Percentiles rank a stretch among this genome's conserved stretches.
Evolutionary conservation across 1,140 invertebrate genomes (phyloP).

Genomic region (Pissodes strobi): DNA sequence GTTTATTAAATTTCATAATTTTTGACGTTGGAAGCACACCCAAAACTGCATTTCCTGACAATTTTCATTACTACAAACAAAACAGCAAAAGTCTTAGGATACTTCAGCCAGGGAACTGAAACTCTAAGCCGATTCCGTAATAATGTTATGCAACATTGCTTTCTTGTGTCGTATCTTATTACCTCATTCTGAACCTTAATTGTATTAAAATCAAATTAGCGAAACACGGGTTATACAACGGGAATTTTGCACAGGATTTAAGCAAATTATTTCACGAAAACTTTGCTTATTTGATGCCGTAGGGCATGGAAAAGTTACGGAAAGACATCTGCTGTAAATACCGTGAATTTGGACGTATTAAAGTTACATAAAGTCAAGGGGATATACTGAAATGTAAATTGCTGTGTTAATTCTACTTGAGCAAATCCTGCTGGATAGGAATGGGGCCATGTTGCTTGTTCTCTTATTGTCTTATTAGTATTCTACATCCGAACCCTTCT

Average conservation of each 20-base stretch:
- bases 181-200: constrained; percentile 17
- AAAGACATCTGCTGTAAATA: constrained; percentile 21
- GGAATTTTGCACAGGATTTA: constrained; percentile 11
- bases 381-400: constrained; percentile 32
- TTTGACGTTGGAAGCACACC: too few relatives aligned
- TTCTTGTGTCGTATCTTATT: constrained; percentile 18
- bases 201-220: constrained; percentile 33
- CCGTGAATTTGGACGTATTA: constrained; percentile 34
- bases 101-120: too few relatives aligned
- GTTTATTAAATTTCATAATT: too few relatives aligned
- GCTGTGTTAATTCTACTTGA: constrained; percentile 30
- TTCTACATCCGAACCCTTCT: constrained; percentile 21
- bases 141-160: constrained; percentile 17
- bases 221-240: constrained; percentile 6
- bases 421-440: constrained; percentile 28
- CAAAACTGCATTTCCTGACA: too few relatives aligned
- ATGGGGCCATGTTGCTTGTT: constrained; percentile 8
- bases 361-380: constrained; percentile 33
- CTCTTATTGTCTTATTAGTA: constrained; percentile 35
- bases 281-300: constrained; percentile 20
- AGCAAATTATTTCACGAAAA: constrained; percentile 24
- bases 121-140: constrained; percentile 9
- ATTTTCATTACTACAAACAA: too few relatives aligned
- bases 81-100: too few relatives aligned
- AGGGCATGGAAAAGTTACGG: constrained; percentile 13